Percentiles rank a stretch among this genome's conserved stretches.
Evolutionary conservation across 2,797 vertebrate genomes (phyloP).

Genomic region (Macroramphosus scolopax): DNA sequence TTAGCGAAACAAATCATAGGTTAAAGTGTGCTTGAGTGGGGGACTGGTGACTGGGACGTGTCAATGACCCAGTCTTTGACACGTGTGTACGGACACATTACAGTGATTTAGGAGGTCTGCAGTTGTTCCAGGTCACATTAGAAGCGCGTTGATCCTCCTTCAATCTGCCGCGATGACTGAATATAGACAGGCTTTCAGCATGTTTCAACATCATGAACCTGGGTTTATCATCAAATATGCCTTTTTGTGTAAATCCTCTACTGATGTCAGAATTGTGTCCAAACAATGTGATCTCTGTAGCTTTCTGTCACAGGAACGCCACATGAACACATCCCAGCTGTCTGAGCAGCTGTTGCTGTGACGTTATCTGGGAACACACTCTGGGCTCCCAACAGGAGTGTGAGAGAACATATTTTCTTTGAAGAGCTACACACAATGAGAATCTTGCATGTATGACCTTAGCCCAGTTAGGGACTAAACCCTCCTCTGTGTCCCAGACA

Average conservation of each 20-base stretch:
- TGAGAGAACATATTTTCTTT: slow-evolving; percentile 41
- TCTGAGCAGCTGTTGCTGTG: slow-evolving; percentile 63
- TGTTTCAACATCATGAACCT: background rate
- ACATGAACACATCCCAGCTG: slow-evolving; percentile 65
- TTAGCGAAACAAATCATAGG: too few relatives aligned
- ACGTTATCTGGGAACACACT: slow-evolving; percentile 54
- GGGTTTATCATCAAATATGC: background rate
- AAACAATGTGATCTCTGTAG: slow-evolving; percentile 44
- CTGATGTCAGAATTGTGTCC: slow-evolving; percentile 5
- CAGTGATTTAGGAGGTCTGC: too few relatives aligned
- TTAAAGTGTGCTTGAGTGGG: too few relatives aligned
- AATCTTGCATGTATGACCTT: background rate
- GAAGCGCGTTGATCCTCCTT: slow-evolving; percentile 15
- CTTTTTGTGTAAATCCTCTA: slow-evolving; percentile 7
- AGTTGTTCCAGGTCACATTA: too few relatives aligned
- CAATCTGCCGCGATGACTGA: too few relatives aligned
- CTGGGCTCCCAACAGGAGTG: slow-evolving; percentile 36
- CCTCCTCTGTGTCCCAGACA: slow-evolving; percentile 55
- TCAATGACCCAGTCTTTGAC: too few relatives aligned
- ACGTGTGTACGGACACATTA: too few relatives aligned
- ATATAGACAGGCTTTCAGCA: too few relatives aligned
- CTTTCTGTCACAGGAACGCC: slow-evolving; percentile 40
- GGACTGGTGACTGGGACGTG: too few relatives aligned
- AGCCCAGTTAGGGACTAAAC: slow-evolving; percentile 30
- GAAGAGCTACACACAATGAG: slow-evolving; percentile 10